Evolutionary conservation across 2,888 invertebrate genomes (phyloP).

Genomic region (Hesperia comma): DNA sequence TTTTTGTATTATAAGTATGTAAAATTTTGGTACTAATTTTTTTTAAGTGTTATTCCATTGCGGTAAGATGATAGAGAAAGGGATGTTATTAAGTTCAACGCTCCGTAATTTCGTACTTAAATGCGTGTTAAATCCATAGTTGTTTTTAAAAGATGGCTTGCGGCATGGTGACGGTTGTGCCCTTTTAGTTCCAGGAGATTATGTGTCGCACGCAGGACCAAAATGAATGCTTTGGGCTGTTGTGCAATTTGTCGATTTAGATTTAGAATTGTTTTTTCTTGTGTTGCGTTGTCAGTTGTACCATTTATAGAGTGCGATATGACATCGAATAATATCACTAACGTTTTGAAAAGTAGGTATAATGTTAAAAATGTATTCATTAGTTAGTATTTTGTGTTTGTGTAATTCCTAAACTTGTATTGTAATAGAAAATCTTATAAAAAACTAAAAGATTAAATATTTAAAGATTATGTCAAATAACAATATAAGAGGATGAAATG

Average conservation of each 20-base stretch:
- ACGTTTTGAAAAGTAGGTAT: slow-evolving; percentile 28
- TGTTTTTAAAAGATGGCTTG: slow-evolving; percentile 57
- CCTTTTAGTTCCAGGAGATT: slow-evolving; percentile 36
- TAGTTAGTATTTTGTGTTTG: slow-evolving; percentile 11
- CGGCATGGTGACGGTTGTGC: slow-evolving; percentile 73
- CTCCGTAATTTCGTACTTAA: slow-evolving; percentile 21
- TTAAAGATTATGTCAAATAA: not conserved
- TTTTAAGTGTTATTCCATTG: not conserved
- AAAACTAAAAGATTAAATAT: not conserved
- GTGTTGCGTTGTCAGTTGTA: slow-evolving; percentile 36
- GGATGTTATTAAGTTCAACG: slow-evolving; percentile 16
- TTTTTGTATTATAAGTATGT: not conserved
- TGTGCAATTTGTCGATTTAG: slow-evolving; percentile 38
- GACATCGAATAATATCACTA: slow-evolving; percentile 43
- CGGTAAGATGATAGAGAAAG: slow-evolving; percentile 9
- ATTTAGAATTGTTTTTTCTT: slow-evolving; percentile 37
- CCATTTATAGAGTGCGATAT: slow-evolving; percentile 50
- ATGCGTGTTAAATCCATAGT: slow-evolving; percentile 36
- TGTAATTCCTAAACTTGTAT: slow-evolving; percentile 7
- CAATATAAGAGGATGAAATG: not conserved
- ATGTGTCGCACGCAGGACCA: slow-evolving; percentile 47
- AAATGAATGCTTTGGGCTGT: slow-evolving; percentile 44
- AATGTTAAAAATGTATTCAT: not conserved
- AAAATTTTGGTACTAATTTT: too few species aligned
- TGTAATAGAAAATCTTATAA: not conserved